Evolutionary conservation across 1,140 invertebrate species (phyloP), one percentile per base, ranked within the genome.

Genomic region (Cyclina sinensis): DNA sequence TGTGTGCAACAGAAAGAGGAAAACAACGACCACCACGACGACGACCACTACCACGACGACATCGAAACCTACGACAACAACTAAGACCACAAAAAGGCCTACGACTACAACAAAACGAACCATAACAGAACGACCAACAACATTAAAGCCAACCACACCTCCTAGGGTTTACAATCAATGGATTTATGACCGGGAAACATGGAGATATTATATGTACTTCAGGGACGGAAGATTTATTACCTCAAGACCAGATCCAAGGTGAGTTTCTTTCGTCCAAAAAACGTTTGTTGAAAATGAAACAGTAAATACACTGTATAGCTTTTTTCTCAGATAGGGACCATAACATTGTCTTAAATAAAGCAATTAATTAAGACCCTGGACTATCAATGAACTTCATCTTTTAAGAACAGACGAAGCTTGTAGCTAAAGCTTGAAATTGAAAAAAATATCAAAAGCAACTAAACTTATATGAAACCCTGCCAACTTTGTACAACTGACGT

Each of bases 171-270:
- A 80, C 43, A 80, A 80, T 35, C 2, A n/a, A 51, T 87, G 85
- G 85, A 80, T 87, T 12, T 87, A 62, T 48, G 74, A 87, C 76
- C n/a, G 46, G 18, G 74, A 80, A 21, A 54, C 62, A 51, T 87
- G 76, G 74, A n/a, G 76, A 68, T 87, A 80, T 24, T 87, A 43
- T 37, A 68, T 80, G 37, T 87, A 87, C 27, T 62, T 43, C 16
- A n/a, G 57, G 30, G 85, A 87, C 32, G 85, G 85, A 21, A 32
- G 74, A 0, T 68, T 54, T 51, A 70, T 87, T n/a, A 87, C 85
- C 11, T 87, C 85, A 9, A n/a, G 35, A n/a, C 85, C 85, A 21
- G 85, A 87, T 43, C 59, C 85, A 32, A 62, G 85, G 85, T 87
- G 65, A n/a, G n/a, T n/a, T 11, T 11, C 7, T 57, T n/a, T n/a